Conservation (phyloP, 1,140 invertebrate genomes). For the Drosophila simulans region DNA sequence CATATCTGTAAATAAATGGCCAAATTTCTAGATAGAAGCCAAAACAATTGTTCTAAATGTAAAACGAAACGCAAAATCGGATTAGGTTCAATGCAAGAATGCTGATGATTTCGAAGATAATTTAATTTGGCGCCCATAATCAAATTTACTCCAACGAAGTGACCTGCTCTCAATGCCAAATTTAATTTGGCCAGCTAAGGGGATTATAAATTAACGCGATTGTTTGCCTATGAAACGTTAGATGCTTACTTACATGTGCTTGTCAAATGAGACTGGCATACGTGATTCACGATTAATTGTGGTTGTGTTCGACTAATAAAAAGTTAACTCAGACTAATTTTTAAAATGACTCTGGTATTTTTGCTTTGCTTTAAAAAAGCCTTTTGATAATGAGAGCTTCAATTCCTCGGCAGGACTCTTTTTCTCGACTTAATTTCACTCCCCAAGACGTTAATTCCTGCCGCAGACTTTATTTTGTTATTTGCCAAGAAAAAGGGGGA, state of each 20-base stretch:
- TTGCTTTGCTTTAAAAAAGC: background rate
- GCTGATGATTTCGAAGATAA: conserved; percentile 4
- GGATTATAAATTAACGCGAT: conserved; percentile 48
- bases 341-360: background rate
- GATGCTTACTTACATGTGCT: background rate
- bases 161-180: conserved; percentile 15
- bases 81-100: conserved; percentile 11
- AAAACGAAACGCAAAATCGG: background rate
- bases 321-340: background rate
- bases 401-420: background rate
- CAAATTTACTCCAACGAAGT: conserved; percentile 8
- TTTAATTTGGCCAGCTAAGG: conserved; percentile 27
- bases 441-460: conserved; percentile 59
- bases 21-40: no score
- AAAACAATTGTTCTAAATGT: background rate
- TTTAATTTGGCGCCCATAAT: conserved; percentile 12
- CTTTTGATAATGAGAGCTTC: background rate
- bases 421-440: background rate
- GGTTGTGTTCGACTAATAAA: conserved; percentile 2
- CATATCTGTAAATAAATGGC: no score
- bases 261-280: conserved; percentile 39
- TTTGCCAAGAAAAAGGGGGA: background rate
- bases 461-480: conserved; percentile 48
- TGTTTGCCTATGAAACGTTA: conserved; percentile 28
- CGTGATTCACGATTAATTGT: conserved; percentile 64